These are phyloP conservation scores for Pseudomyrmex sp. DNA, from an alignment of 1,140 invertebrate genomes.

Conservation along the genomic window DNA sequence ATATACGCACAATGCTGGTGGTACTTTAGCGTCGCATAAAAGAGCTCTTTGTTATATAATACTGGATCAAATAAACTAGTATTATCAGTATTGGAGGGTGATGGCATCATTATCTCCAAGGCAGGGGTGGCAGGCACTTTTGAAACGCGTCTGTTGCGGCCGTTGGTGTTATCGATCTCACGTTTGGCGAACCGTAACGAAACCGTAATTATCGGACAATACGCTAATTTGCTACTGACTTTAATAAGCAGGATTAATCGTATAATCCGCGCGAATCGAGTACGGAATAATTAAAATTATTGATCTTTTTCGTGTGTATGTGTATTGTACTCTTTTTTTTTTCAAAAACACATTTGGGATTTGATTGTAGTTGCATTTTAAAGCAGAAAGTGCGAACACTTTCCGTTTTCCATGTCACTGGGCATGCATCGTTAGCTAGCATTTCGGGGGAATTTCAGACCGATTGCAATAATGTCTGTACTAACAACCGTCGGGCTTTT, in stretches of 20 bases:
- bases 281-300: background rate
- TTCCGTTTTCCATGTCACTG: too few species aligned
- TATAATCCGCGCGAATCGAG: background rate
- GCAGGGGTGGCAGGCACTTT: background rate
- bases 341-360: background rate
- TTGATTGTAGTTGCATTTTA: background rate
- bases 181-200: conserved; percentile 46
- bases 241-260: conserved; percentile 32
- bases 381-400: too few species aligned
- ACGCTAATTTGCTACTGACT: conserved; percentile 1
- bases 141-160: conserved; percentile 18
- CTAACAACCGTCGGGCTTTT: conserved; percentile 34
- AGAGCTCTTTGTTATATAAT: conserved; percentile 39
- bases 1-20: background rate
- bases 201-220: conserved; percentile 53
- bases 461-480: conserved; percentile 51
- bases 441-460: background rate
- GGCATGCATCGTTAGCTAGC: too few species aligned
- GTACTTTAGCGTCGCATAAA: conserved; percentile 11
- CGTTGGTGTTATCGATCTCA: conserved; percentile 30
- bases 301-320: background rate
- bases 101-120: conserved; percentile 32
- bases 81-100: conserved; percentile 32
- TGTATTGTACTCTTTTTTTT: too few species aligned
- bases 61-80: conserved; percentile 41